These are phyloP conservation scores for Archips crataeganus DNA, from an alignment of 2,888 invertebrate species.

Conservation along the genomic window DNA sequence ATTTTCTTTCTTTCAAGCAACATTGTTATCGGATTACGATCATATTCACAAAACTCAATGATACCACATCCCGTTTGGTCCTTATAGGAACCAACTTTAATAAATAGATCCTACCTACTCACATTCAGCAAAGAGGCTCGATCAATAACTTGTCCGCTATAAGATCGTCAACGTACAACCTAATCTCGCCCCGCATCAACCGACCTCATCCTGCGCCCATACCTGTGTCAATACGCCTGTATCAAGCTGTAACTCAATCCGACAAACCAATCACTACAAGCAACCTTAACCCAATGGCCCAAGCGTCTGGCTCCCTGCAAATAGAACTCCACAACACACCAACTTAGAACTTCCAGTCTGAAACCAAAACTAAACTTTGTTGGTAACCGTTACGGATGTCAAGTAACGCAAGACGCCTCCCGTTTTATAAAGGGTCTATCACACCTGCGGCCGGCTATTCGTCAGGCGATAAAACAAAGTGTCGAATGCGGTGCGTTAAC, in stretches of 20 bases:
- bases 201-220: constrained; percentile 49
- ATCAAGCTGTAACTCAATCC: constrained; percentile 53
- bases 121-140: background rate
- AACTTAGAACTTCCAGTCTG: background rate
- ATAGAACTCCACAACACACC: constrained; percentile 3
- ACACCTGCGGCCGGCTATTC: constrained; percentile 64
- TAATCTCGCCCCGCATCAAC: constrained; percentile 50
- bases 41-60: too few relatives aligned
- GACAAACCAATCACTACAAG: constrained; percentile 22
- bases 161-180: constrained; percentile 46
- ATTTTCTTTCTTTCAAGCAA: too few relatives aligned
- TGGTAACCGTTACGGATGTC: background rate
- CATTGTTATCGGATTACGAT: too few relatives aligned
- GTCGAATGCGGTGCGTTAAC: constrained; percentile 50
- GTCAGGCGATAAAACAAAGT: constrained; percentile 59
- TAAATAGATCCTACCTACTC: constrained; percentile 5
- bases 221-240: constrained; percentile 64
- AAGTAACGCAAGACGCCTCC: background rate
- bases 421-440: constrained; percentile 46
- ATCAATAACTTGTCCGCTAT: constrained; percentile 28
- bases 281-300: constrained; percentile 22
- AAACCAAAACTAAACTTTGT: constrained; percentile 3
- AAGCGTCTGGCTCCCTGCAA: constrained; percentile 41
- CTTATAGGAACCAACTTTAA: too few relatives aligned
- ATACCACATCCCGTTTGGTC: too few relatives aligned